phyloP scores from a whole-genome alignment of 2,888 invertebrate species.

The Hedya salicella region DNA sequence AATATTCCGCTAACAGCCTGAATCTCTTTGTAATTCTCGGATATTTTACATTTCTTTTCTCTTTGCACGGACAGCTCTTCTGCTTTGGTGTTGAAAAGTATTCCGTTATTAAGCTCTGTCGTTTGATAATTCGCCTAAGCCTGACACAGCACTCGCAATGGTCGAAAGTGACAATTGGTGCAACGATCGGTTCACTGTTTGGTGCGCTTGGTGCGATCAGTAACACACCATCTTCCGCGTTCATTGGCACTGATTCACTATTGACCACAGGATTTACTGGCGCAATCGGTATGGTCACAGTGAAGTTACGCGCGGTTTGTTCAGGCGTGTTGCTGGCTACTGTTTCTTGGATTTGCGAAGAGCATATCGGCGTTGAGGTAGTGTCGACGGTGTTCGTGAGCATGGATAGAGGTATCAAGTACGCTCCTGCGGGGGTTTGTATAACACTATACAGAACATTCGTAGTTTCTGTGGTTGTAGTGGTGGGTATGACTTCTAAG shows the following conservation, averaged over 20 bases:
- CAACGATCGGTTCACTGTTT: not conserved
- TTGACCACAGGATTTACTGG: too few species aligned
- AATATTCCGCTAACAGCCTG: slow-evolving; percentile 60
- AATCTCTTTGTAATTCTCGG: slow-evolving; percentile 67
- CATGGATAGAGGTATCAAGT: slow-evolving; percentile 57
- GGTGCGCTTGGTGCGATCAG: not conserved
- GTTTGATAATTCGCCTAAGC: slow-evolving; percentile 62
- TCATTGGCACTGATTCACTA: not conserved
- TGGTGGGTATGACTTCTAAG: slow-evolving; percentile 41
- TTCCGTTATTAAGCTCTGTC: slow-evolving; percentile 66
- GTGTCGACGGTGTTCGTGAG: slow-evolving; percentile 47
- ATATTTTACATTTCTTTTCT: slow-evolving; percentile 49
- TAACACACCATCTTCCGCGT: not conserved
- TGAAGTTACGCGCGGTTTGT: not conserved
- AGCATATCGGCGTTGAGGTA: slow-evolving; percentile 50
- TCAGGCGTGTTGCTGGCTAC: slow-evolving; percentile 22
- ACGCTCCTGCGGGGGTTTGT: slow-evolving; percentile 56
- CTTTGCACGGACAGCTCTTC: slow-evolving; percentile 60
- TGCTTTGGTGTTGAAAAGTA: slow-evolving; percentile 57
- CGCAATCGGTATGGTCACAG: not conserved
- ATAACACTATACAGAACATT: slow-evolving; percentile 54
- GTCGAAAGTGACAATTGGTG: not conserved
- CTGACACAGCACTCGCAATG: slow-evolving; percentile 72
- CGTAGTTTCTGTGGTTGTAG: not conserved
- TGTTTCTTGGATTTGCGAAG: slow-evolving; percentile 31